Evolutionary conservation across 2,888 invertebrate genomes (phyloP), one percentile per base, ranked within the genome.

Genomic region (Muschampia plurimacula): DNA sequence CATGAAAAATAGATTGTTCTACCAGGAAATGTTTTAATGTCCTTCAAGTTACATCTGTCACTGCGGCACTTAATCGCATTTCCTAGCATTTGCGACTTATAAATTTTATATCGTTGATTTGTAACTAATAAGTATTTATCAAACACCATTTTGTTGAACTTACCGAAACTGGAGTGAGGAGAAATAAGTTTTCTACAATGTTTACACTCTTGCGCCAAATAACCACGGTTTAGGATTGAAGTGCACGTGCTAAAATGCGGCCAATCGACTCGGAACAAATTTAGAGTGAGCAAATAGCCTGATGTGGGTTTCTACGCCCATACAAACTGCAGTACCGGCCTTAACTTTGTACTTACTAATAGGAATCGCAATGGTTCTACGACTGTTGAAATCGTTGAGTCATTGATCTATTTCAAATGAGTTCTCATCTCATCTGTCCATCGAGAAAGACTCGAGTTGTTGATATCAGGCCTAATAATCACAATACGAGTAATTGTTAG

Each of bases 191-290:
- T 55, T 55, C 52, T 57, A 12, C 62, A 62, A 83, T 89, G 88
- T 89, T 89, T 86, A 86, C 85, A 80, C 80, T 81, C 78, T 84
- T 81, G 81, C 83, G 86, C 86, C 85, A 88, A 88, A 88, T 87
- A 88, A 88, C 85, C 89, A 86, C 87, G 82, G 87, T 83, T 86
- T 83, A 79, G 84, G 79, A 87, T 87, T 84, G 85, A 84, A 80
- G 83, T 80, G 89, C 86, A 86, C 92, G 92, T 93, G 93, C 86
- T 86, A 83, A 88, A 92, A 92, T 91, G 92, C 91, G 91, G 89
- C 86, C 89, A 89, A 89, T 89, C 87, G 89, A 87, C 89, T 85
- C 77, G 75, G 79, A 84, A 86, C 87, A 86, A 85, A 90, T 89
- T 89, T 90, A 90, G 90, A 84, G 79, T 81, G 76, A 81, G 81